phyloP scores from a whole-genome alignment of 1,140 invertebrate genomes.

The Penaeus indicus region DNA sequence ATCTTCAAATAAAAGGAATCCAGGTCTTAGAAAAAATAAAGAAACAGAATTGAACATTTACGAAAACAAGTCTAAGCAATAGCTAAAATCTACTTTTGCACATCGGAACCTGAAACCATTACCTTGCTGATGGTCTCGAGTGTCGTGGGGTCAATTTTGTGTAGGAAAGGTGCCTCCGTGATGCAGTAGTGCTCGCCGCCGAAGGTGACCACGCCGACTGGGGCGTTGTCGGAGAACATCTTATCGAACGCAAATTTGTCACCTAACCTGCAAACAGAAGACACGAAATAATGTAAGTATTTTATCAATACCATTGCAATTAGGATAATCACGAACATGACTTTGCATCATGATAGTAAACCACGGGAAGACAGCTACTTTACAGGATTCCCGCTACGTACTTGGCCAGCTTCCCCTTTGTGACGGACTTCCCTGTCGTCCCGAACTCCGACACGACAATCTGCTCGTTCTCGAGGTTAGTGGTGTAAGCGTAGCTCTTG shows the following conservation, averaged over 20 bases:
- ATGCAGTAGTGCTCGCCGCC: conserved; percentile 87
- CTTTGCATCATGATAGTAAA: no score
- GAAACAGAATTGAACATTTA: no score
- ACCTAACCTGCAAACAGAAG: conserved; percentile 44
- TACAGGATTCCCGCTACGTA: conserved; percentile 6
- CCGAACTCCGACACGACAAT: conserved; percentile 90
- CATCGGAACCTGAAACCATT: not conserved
- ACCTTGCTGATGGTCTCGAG: conserved; percentile 74
- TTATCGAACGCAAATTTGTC: conserved; percentile 66
- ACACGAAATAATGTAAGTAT: not conserved
- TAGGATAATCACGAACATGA: no score
- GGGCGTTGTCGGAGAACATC: conserved; percentile 82
- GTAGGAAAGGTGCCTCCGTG: conserved; percentile 83
- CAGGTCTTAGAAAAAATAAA: no score
- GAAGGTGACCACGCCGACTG: conserved; percentile 86
- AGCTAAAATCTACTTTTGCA: no score
- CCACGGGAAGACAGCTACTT: not conserved
- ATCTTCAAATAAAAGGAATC: no score
- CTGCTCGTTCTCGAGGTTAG: conserved; percentile 81
- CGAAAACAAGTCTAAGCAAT: no score
- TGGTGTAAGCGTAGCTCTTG: conserved; percentile 80
- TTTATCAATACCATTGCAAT: not conserved
- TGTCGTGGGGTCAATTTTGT: conserved; percentile 80
- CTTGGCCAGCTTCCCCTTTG: conserved; percentile 57
- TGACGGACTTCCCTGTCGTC: conserved; percentile 72